These are phyloP conservation scores for Hozukius guyotensis DNA, from an alignment of 2,797 vertebrate genomes.

Conservation along the genomic window DNA sequence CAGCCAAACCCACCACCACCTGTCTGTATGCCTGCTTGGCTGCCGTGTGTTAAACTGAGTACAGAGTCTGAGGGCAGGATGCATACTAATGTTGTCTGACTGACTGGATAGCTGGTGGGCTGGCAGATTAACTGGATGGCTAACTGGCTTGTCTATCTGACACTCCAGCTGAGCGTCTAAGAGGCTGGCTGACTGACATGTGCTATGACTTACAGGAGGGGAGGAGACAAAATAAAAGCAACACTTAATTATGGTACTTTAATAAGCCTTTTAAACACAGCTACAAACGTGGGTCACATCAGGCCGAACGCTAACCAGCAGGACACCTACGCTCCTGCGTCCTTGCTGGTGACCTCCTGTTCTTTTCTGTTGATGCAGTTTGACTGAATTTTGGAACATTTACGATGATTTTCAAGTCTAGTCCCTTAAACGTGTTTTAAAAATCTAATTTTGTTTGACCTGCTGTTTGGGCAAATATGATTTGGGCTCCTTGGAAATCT, in stretches of 20 bases:
- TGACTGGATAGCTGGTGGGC: constrained; percentile 55
- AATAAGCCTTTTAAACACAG: constrained; percentile 19
- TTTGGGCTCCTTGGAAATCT: not conserved
- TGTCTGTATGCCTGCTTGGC: constrained; percentile 18
- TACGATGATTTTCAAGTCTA: not conserved
- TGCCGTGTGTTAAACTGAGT: constrained; percentile 45
- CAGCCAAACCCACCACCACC: constrained; percentile 44
- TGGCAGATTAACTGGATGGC: constrained; percentile 55
- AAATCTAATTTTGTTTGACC: not conserved
- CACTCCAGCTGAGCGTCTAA: constrained; percentile 58
- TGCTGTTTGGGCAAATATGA: not conserved
- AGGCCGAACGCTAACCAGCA: constrained; percentile 9
- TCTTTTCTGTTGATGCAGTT: not conserved
- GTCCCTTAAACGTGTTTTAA: not conserved
- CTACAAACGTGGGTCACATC: not conserved
- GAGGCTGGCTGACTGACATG: constrained; percentile 57
- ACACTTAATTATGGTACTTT: constrained; percentile 26
- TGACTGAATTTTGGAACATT: not conserved
- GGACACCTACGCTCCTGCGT: not conserved
- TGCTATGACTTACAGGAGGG: constrained; percentile 34
- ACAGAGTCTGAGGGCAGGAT: constrained; percentile 55
- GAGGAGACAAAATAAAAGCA: constrained; percentile 20
- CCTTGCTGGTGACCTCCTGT: no score
- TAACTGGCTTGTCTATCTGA: constrained; percentile 61
- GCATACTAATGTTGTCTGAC: constrained; percentile 46